These are phyloP conservation scores for Tenthredo distinguenda DNA, from an alignment of 2,888 invertebrate genomes.

Conservation along the genomic window DNA sequence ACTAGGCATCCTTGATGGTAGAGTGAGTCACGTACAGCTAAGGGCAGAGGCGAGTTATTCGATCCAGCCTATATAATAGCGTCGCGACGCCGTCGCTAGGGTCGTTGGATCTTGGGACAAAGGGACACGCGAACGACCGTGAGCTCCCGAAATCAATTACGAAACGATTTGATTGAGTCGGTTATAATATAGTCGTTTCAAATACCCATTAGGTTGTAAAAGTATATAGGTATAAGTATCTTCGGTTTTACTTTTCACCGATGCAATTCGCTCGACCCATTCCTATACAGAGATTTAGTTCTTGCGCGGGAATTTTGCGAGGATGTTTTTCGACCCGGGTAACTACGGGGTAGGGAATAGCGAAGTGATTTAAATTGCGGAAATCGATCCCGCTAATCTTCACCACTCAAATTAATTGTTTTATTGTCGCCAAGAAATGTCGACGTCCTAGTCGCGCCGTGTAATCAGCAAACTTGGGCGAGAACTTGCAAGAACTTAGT, in stretches of 20 bases:
- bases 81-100: constrained; percentile 26
- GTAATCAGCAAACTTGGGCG: constrained; percentile 28
- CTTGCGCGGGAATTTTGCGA: background rate
- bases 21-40: constrained; percentile 31
- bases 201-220: constrained; percentile 3
- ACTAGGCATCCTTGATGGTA: constrained; percentile 19
- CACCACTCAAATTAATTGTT: constrained; percentile 43
- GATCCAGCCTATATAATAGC: constrained; percentile 10
- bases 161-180: constrained; percentile 23
- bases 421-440: background rate
- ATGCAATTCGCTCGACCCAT: background rate
- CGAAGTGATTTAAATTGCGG: constrained; percentile 15
- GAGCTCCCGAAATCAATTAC: constrained; percentile 30
- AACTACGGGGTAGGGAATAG: background rate
- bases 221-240: background rate
- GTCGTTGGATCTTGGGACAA: constrained; percentile 24
- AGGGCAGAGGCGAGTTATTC: background rate
- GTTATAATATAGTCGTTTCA: constrained; percentile 17
- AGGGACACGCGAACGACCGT: constrained; percentile 30
- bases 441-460: background rate
- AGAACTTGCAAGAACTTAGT: background rate
- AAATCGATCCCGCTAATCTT: constrained; percentile 33
- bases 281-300: background rate
- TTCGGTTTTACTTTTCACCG: background rate
- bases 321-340: background rate